Conservation (phyloP, 1,140 invertebrate genomes). For the Trichomalopsis sarcophagae region DNA sequence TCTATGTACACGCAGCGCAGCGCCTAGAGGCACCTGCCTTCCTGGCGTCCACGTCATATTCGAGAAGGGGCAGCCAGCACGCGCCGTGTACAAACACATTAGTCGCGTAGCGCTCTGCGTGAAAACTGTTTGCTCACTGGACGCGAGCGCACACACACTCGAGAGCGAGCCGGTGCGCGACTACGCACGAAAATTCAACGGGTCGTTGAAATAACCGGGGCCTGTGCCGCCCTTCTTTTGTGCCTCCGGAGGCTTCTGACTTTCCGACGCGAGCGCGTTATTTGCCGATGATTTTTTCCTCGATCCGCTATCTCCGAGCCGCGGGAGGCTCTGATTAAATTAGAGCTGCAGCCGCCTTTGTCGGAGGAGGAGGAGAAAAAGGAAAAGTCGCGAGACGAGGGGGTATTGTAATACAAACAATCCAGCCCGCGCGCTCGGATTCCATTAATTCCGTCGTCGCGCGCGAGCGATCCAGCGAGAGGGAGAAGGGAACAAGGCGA, state of each 20-base stretch:
- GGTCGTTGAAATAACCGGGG: background rate
- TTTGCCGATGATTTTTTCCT: background rate
- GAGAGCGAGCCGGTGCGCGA: background rate
- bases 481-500: constrained; percentile 20
- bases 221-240: background rate
- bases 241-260: background rate
- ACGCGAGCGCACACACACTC: too few relatives aligned
- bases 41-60: background rate
- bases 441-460: constrained; percentile 41
- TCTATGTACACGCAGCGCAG: too few relatives aligned
- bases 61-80: background rate
- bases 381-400: background rate
- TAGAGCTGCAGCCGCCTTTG: background rate
- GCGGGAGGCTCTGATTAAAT: constrained; percentile 27
- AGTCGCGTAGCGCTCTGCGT: background rate
- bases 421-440: constrained; percentile 13
- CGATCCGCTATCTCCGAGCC: too few relatives aligned
- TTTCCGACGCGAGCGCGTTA: background rate
- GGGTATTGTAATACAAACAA: constrained; percentile 47
- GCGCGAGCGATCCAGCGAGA: background rate
- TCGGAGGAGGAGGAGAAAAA: background rate
- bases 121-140: constrained; percentile 22
- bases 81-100: constrained; percentile 27
- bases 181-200: background rate
- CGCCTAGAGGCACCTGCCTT: background rate